Percentiles rank a stretch among this genome's conserved stretches.
These are phyloP conservation scores for Drosophila malerkotliana DNA, from an alignment of 1,140 invertebrate species.

Conservation along the genomic window DNA sequence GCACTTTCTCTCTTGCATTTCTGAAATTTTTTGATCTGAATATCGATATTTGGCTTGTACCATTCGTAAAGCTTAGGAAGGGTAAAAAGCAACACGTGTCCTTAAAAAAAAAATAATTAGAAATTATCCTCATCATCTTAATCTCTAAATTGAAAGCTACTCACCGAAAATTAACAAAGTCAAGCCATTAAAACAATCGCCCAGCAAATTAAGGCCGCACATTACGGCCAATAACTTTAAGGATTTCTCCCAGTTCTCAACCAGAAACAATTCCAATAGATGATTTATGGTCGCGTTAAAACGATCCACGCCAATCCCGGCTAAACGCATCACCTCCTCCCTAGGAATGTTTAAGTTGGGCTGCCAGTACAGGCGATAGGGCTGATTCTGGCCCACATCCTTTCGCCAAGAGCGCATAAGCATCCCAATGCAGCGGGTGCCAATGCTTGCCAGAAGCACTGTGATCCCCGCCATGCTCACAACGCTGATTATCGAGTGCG, in stretches of 20 bases:
- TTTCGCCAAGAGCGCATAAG: conserved; percentile 19
- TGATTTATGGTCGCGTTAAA: conserved; percentile 33
- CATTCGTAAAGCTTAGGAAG: conserved; percentile 58
- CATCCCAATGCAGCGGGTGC: conserved; percentile 31
- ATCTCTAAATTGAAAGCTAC: neutral
- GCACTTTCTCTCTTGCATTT: neutral
- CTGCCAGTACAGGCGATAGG: conserved; percentile 13
- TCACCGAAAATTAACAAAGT: conserved; percentile 54
- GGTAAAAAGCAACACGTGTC: conserved; percentile 51
- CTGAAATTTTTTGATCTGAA: conserved; percentile 22
- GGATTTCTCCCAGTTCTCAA: conserved; percentile 51
- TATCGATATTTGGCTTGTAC: conserved; percentile 37
- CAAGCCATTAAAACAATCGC: conserved; percentile 56
- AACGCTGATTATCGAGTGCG: conserved; percentile 63
- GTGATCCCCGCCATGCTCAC: conserved; percentile 53
- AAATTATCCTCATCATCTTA: neutral
- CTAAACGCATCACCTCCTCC: conserved; percentile 37
- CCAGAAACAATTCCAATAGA: conserved; percentile 33
- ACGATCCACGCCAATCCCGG: conserved; percentile 21
- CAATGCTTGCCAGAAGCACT: conserved; percentile 23
- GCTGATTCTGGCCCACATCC: conserved; percentile 17
- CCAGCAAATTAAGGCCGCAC: conserved; percentile 50
- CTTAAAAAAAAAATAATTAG: neutral
- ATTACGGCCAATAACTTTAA: conserved; percentile 45
- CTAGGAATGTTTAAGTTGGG: conserved; percentile 41